A percentile compares a stretch with the other conserved stretches of the same genome.
These are phyloP conservation scores for Heliconius melpomene DNA, from an alignment of 1,140 invertebrate genomes.

Conservation along the genomic window DNA sequence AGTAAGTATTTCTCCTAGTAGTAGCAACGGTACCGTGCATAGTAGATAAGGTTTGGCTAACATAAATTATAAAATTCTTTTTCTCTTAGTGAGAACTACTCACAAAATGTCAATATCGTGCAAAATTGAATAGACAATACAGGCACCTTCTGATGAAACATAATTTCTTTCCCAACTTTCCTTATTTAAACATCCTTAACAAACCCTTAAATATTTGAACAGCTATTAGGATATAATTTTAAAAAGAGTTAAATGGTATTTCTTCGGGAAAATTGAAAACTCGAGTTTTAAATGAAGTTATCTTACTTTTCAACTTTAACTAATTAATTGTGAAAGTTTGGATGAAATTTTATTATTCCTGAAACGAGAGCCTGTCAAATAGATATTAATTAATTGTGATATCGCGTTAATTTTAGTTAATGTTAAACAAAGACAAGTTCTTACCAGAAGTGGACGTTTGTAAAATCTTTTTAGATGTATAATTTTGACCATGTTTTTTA, in stretches of 20 bases:
- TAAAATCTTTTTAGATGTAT: too few relatives aligned
- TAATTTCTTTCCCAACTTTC: conserved; percentile 16
- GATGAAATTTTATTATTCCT: conserved; percentile 32
- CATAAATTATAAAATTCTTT: too few relatives aligned
- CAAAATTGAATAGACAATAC: neutral
- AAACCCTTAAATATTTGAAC: conserved; percentile 21
- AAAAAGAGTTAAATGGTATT: conserved; percentile 31
- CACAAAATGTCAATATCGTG: neutral
- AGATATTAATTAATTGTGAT: conserved; percentile 19
- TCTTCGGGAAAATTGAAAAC: conserved; percentile 22
- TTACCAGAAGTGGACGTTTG: neutral
- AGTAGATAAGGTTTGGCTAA: too few relatives aligned
- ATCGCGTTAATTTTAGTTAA: neutral
- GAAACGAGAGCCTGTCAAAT: conserved; percentile 33
- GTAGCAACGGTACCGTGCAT: too few relatives aligned
- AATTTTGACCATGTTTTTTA: too few relatives aligned
- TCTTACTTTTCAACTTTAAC: conserved; percentile 38
- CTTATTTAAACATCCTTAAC: conserved; percentile 29
- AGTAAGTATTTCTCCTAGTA: too few relatives aligned
- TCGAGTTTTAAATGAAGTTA: conserved; percentile 33
- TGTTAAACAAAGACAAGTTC: neutral
- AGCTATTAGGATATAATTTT: conserved; percentile 30
- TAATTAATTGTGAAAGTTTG: conserved; percentile 36
- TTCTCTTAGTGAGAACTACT: neutral
- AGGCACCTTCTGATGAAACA: conserved; percentile 1